phyloP scores from a whole-genome alignment of 1,140 invertebrate species.

The Pararge aegeria region DNA sequence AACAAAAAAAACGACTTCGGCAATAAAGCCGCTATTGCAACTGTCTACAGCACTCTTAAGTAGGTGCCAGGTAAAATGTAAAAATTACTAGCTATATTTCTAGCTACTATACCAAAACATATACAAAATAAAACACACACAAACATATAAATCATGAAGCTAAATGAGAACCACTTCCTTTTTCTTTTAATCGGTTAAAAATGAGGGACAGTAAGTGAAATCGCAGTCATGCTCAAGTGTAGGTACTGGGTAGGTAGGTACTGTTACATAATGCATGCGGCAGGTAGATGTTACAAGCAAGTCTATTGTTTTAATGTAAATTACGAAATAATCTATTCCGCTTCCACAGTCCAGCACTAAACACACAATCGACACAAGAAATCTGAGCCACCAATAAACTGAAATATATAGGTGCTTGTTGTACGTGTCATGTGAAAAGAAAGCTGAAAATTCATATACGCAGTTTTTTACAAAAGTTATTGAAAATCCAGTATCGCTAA shows the following conservation, averaged over 20 bases:
- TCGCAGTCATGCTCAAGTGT: conserved; percentile 17
- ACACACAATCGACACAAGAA: conserved; percentile 30
- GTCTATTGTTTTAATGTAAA: conserved; percentile 35
- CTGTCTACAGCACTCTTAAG: no score
- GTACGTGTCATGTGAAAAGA: neutral
- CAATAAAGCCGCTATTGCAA: no score
- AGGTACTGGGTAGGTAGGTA: neutral
- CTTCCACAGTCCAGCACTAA: conserved; percentile 19
- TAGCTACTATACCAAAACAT: no score
- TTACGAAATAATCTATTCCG: conserved; percentile 29
- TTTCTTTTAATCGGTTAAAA: conserved; percentile 1
- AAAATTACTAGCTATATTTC: no score
- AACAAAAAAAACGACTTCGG: no score
- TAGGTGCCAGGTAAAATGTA: no score
- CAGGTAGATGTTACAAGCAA: conserved; percentile 27
- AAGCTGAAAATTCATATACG: no score
- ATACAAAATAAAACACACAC: no score
- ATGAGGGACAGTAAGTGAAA: conserved; percentile 22
- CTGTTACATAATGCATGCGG: conserved; percentile 30
- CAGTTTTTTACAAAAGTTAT: no score
- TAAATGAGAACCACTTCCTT: no score
- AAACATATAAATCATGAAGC: no score
- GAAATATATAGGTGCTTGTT: neutral
- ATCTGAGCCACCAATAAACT: conserved; percentile 28
- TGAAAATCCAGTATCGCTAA: no score